phyloP scores from a whole-genome alignment of 2,113 vertebrate genomes.

The Xenopus tropicalis region UCB_Xtro_10.0 CM004445.2:5700501-5701000 shows the following conservation, averaged over 20 bases:
- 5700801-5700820: constrained; percentile 96
- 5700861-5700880: constrained; percentile 97
- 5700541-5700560: constrained; percentile 97
- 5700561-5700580: constrained; percentile 98
- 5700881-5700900: constrained; percentile 78
- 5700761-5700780: constrained; percentile 94
- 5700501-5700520: constrained; percentile 84
- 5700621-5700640: constrained; percentile 84
- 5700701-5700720: constrained; percentile 98
- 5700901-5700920: constrained; percentile 31
- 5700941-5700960: not conserved
- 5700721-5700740: constrained; percentile 93
- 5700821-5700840: constrained; percentile 93
- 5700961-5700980: not conserved
- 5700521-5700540: constrained; percentile 88
- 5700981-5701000: constrained; percentile 13
- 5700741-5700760: constrained; percentile 92
- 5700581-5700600: constrained; percentile 90
- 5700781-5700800: constrained; percentile 99
- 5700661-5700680: constrained; percentile 83
- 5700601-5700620: constrained; percentile 97
- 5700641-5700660: constrained; percentile 87
- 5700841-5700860: constrained; percentile 96
- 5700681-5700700: constrained; percentile 95
- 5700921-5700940: constrained; percentile 39